Base-by-base conservation (phyloP, 2,113 vertebrate species). In the Nannospalax galili region DNA sequence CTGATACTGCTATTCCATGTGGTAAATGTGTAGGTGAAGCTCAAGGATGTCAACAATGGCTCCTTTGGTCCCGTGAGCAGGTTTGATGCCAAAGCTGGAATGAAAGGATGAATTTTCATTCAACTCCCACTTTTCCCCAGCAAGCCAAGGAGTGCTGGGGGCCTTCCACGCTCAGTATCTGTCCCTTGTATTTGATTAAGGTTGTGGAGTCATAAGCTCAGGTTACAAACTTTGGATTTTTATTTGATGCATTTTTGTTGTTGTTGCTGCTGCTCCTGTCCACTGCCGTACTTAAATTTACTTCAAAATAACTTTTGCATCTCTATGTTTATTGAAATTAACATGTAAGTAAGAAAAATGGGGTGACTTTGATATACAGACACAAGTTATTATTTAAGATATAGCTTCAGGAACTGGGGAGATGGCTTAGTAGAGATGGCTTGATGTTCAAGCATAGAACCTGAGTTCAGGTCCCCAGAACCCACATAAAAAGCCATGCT, bases 51-150 rank as follows among this genome's bases (percentile, higher is more conserved):
- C 95, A 93, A 91, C 92, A 95, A 80, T 65, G 45, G 88, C 19
- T 20, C 64, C 70, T 96, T 93, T 93, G 40, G 90, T 88, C 67
- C 45, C n/a, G 16, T 4, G 64, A 62, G 26, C 6, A 1, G 37
- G 14, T 19, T 35, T 28, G 30, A 87, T 67, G 86, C 89, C 94
- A 92, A 95, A 62, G 81, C 88, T 94, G 82, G 78, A 88, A 79
- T 82, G 42, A 69, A 86, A 81, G 56, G 62, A 64, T 30, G 78
- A 28, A n/a, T 94, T 35, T 75, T 40, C 30, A 87, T 35, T 65
- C 69, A 73, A n/a, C 52, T 80, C 91, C 62, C 52, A 15, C 45
- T 62, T 65, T 94, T 67, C 65, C 75, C 64, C 70, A 73, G 37
- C 40, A 82, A 92, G 30, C 56, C 84, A 69, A 24, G 15, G 88